phyloP scores from a whole-genome alignment of 2,888 invertebrate species.

The Morpho achilles region DNA sequence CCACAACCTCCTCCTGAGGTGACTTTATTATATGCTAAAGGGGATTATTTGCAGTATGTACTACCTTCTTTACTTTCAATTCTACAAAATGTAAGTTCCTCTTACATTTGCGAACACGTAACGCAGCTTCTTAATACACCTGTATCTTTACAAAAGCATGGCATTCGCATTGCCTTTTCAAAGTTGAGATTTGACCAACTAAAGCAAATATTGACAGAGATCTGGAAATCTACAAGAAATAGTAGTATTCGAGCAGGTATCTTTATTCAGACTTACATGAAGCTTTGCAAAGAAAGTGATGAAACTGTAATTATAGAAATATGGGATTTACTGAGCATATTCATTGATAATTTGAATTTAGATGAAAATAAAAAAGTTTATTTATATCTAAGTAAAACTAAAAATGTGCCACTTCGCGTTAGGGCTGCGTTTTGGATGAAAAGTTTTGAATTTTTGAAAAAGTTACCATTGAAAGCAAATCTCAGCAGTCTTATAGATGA shows the following conservation, averaged over 20 bases:
- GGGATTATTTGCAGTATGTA: conserved; percentile 55
- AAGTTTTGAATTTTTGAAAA: conserved; percentile 45
- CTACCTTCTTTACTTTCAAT: conserved; percentile 52
- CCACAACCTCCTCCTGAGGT: conserved; percentile 43
- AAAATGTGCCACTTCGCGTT: conserved; percentile 39
- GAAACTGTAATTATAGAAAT: conserved; percentile 33
- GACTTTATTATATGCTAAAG: conserved; percentile 51
- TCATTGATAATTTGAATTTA: conserved; percentile 47
- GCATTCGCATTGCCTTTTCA: conserved; percentile 45
- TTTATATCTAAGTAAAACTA: conserved; percentile 33
- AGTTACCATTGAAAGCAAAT: conserved; percentile 30
- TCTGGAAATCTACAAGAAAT: conserved; percentile 52
- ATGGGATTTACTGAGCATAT: conserved; percentile 44
- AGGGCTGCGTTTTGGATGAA: conserved; percentile 43
- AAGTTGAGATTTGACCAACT: conserved; percentile 43
- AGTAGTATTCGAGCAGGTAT: conserved; percentile 46
- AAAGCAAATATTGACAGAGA: conserved; percentile 38
- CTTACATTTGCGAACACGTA: conserved; percentile 35
- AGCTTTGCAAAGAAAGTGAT: conserved; percentile 45
- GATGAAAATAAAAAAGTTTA: conserved; percentile 54
- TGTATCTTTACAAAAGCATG: conserved; percentile 59
- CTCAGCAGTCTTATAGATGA: conserved; percentile 26
- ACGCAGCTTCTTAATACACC: conserved; percentile 42
- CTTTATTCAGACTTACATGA: conserved; percentile 45
- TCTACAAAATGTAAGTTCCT: conserved; percentile 41